phyloP scores from a whole-genome alignment of 2,113 vertebrate genomes.

The Atherinomorus stipes region DNA sequence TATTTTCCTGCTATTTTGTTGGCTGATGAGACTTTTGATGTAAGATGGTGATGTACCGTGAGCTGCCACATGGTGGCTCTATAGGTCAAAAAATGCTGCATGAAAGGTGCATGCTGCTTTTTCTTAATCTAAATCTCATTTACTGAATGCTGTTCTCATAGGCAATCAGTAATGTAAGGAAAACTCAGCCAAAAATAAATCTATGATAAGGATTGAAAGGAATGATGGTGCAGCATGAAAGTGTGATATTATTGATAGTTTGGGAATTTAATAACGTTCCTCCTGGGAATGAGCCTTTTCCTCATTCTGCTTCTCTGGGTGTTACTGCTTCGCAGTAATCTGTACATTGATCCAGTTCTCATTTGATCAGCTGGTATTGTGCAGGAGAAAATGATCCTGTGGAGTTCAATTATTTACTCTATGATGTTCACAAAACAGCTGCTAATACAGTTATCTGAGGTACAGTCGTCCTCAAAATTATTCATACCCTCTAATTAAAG shows the following conservation, averaged over 20 bases:
- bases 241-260: too few species aligned
- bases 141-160: conserved; percentile 10
- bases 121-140: conserved; percentile 4
- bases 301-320: background rate
- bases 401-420: too few species aligned
- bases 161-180: conserved; percentile 30
- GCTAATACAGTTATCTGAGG: too few species aligned
- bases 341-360: too few species aligned
- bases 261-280: too few species aligned
- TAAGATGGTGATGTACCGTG: background rate
- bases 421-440: too few species aligned
- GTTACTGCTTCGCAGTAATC: too few species aligned
- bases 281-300: background rate
- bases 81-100: conserved; percentile 74
- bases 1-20: conserved; percentile 28
- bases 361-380: too few species aligned
- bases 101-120: background rate
- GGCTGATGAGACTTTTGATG: conserved; percentile 17
- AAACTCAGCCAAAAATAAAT: conserved; percentile 20
- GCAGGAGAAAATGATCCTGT: too few species aligned
- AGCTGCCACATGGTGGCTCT: conserved; percentile 86
- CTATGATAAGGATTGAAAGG: conserved; percentile 22
- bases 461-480: background rate
- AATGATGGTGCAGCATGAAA: conserved; percentile 3
- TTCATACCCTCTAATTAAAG: too few species aligned